These are phyloP conservation scores for Papilio dardanus DNA, from an alignment of 1,140 invertebrate genomes.

Conservation along the genomic window DNA sequence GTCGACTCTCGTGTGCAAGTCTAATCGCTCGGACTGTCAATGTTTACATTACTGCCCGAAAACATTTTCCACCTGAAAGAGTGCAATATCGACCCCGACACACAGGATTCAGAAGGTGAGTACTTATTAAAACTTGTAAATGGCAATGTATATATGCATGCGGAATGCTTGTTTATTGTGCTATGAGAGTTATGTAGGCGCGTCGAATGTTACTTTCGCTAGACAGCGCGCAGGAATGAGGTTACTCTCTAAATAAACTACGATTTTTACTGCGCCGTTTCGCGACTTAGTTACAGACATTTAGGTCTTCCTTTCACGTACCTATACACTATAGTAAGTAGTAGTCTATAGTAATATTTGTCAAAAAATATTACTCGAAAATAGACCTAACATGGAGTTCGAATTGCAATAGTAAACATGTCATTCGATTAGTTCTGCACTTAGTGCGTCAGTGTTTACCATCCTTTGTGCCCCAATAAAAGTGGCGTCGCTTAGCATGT, in stretches of 20 bases:
- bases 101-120: slow-evolving; percentile 61
- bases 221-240: slow-evolving; percentile 62
- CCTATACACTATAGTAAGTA: slow-evolving; percentile 28
- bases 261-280: slow-evolving; percentile 65
- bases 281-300: slow-evolving; percentile 46
- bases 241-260: slow-evolving; percentile 71
- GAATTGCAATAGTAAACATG: background rate
- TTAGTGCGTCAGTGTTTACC: slow-evolving; percentile 45
- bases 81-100: slow-evolving; percentile 47
- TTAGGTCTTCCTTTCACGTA: slow-evolving; percentile 25
- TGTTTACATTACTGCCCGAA: slow-evolving; percentile 60
- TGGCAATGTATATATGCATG: slow-evolving; percentile 1
- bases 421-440: slow-evolving; percentile 13
- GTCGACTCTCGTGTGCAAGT: slow-evolving; percentile 42
- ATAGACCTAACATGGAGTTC: background rate
- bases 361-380: background rate
- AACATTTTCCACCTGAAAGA: slow-evolving; percentile 56
- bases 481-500: slow-evolving; percentile 55
- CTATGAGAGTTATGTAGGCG: slow-evolving; percentile 52
- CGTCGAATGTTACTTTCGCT: slow-evolving; percentile 65
- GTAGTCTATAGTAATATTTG: too few species aligned
- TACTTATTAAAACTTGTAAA: slow-evolving; percentile 36
- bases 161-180: slow-evolving; percentile 42
- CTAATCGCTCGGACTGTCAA: slow-evolving; percentile 55
- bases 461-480: slow-evolving; percentile 58